These are phyloP conservation scores for Xenentodon cancila DNA, from an alignment of 2,797 vertebrate species.

Conservation along the genomic window DNA sequence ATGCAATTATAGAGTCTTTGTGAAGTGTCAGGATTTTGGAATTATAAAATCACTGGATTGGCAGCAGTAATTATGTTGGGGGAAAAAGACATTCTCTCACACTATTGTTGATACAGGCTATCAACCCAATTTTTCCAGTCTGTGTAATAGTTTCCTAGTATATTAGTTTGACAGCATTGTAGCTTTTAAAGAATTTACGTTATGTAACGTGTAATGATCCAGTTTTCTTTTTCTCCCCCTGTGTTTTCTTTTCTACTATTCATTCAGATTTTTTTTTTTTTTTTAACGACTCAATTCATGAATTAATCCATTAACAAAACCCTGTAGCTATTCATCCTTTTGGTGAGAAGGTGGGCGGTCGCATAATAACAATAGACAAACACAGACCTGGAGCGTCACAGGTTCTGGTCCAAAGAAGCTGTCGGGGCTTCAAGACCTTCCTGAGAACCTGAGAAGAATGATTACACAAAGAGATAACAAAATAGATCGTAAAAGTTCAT, in stretches of 20 bases:
- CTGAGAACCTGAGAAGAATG: no score
- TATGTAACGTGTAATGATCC: conserved; percentile 8
- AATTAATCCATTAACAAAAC: no score
- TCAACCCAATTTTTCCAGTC: conserved; percentile 50
- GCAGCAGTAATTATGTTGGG: conserved; percentile 77
- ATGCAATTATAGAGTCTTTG: conserved; percentile 87
- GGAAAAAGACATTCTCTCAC: conserved; percentile 71
- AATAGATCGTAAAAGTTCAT: no score
- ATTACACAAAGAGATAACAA: no score
- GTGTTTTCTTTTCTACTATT: neutral
- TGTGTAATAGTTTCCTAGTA: conserved; percentile 22
- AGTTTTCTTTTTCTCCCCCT: neutral
- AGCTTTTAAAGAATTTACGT: conserved; percentile 15
- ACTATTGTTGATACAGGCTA: conserved; percentile 70
- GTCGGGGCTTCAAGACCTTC: no score
- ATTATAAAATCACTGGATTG: conserved; percentile 81
- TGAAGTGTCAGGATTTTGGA: conserved; percentile 86
- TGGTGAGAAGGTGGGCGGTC: no score
- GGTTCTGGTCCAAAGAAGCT: no score
- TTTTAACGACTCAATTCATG: no score
- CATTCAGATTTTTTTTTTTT: no score
- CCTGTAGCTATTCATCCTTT: no score
- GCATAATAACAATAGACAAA: no score
- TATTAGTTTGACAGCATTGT: conserved; percentile 4
- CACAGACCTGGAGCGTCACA: no score